Conservation (phyloP, 2,888 invertebrate species). For the Hemithea aestivaria region DNA sequence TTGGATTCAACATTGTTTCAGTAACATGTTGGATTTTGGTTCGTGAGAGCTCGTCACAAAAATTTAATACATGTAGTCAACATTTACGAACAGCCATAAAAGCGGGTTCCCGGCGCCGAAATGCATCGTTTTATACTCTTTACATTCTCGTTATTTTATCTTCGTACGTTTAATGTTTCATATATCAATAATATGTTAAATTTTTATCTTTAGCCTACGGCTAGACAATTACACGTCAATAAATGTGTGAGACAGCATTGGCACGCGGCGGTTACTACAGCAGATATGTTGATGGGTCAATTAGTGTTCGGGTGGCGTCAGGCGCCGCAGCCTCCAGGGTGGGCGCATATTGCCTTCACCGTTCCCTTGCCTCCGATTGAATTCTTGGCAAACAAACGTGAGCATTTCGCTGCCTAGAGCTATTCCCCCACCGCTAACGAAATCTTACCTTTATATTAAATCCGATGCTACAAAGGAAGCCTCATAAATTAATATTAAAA, state of each 20-base stretch:
- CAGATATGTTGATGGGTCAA: constrained; percentile 53
- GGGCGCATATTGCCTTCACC: constrained; percentile 44
- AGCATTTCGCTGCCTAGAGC: constrained; percentile 18
- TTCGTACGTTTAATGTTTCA: constrained; percentile 12
- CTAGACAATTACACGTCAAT: constrained; percentile 25
- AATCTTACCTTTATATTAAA: not conserved
- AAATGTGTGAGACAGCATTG: too few species aligned
- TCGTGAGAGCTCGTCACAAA: constrained; percentile 40
- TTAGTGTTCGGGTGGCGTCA: constrained; percentile 44
- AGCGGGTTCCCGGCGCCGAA: constrained; percentile 36
- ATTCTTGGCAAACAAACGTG: constrained; percentile 53
- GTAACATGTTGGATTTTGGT: constrained; percentile 33
- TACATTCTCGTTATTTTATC: constrained; percentile 24
- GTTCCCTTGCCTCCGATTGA: constrained; percentile 43
- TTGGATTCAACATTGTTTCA: constrained; percentile 56
- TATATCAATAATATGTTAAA: constrained; percentile 6
- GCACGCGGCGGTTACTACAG: constrained; percentile 34
- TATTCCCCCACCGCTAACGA: constrained; percentile 15
- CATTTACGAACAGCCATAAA: constrained; percentile 51
- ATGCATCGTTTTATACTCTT: constrained; percentile 33
- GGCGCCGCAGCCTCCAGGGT: constrained; percentile 32
- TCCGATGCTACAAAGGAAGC: constrained; percentile 23
- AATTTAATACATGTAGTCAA: constrained; percentile 45
- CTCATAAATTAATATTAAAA: constrained; percentile 43
- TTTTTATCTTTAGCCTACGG: constrained; percentile 4